These are phyloP conservation scores for Grammomys dolichurus DNA, from an alignment of 2,113 vertebrate genomes.

Conservation along the genomic window DNA sequence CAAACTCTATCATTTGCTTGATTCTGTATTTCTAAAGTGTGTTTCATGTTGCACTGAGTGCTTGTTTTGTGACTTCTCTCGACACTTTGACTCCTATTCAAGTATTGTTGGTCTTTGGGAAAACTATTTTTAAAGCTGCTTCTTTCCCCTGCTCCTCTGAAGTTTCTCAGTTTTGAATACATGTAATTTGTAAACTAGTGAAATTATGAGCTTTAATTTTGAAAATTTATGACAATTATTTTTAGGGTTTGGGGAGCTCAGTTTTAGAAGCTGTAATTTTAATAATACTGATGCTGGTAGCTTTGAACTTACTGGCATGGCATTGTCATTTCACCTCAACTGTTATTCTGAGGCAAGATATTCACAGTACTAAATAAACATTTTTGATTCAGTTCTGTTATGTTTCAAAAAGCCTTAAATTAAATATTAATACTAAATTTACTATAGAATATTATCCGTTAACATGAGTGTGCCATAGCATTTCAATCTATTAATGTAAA, in stretches of 20 bases:
- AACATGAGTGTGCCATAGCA: neutral
- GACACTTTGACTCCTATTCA: neutral
- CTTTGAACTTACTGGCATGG: neutral
- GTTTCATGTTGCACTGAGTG: neutral
- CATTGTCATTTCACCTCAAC: neutral
- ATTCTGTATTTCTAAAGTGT: neutral
- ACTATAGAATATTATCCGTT: neutral
- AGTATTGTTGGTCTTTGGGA: neutral
- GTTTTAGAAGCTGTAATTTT: slow-evolving; percentile 1
- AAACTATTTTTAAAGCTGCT: neutral
- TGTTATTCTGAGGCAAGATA: neutral
- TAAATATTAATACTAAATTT: slow-evolving; percentile 28
- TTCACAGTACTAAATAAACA: neutral
- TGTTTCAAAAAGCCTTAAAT: neutral
- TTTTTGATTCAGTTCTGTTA: slow-evolving; percentile 1
- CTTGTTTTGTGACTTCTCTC: neutral
- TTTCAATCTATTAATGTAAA: neutral
- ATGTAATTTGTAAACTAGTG: neutral
- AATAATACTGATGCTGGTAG: neutral
- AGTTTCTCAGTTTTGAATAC: neutral
- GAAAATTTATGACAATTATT: neutral
- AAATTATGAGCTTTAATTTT: neutral
- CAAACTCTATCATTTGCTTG: neutral
- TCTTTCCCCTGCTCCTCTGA: neutral
- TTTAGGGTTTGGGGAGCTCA: neutral